Base-by-base conservation (phyloP, 2,113 vertebrate species). In the Pavo muticus region DNA sequence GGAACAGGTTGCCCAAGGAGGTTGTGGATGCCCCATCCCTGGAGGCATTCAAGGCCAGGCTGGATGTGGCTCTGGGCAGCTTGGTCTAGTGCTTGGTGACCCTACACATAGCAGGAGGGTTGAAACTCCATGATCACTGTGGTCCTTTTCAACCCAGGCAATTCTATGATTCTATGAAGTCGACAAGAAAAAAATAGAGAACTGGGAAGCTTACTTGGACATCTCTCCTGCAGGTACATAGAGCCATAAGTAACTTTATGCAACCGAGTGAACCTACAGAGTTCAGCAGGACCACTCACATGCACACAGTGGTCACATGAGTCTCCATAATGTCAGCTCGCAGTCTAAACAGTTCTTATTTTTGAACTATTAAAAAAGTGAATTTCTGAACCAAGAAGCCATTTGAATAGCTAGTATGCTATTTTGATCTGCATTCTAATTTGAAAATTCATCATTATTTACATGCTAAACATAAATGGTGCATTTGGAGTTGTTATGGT, bases 401-500 rank as follows among this genome's bases (percentile, higher is more conserved):
- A 84, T 93, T 87, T 91, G 84, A 96, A 95, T 94, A 96, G 87
- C 67, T 69, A 82, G 47, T 2, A 1, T 87, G 83, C 69, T 90
- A 86, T 88, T 95, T 91, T 90, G 91, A 79, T 91, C 90, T 84
- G 91, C 88, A 93, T 93, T 95, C 90, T 94, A 94, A 95, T 96
- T 95, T 87, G 73, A 95, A 95, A 87, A 84, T 72, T 93, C 94
- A 96, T 87, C 70, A 72, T 91, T 96, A 95, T 95, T 97, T 96
- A 94, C 88, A 95, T 61, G 61, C 91, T 91, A 97, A 93, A 95
- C 94, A 94, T 90, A 95, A 97, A 94, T 1, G 79, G 90, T 85
- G 76, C 64, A 57, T 94, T 96, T 95, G 93, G 82, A 94, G 82
- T 91, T 95, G 91, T 91, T 96, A 95, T 65, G 89, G 96, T 90